These are phyloP conservation scores for Alaudala cheleensis DNA, from an alignment of 2,113 vertebrate genomes.

Conservation along the genomic window DNA sequence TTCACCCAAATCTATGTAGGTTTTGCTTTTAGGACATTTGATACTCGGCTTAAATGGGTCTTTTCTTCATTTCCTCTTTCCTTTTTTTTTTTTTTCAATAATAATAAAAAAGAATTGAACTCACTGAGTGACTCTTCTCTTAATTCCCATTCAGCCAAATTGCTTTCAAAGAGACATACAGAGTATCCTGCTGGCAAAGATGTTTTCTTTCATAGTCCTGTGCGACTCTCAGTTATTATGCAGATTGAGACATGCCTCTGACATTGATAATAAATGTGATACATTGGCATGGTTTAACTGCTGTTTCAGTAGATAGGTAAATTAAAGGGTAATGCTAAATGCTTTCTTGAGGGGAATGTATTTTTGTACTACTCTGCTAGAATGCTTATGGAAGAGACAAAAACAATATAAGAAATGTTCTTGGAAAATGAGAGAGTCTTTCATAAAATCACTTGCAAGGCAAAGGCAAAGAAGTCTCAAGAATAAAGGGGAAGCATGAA, in stretches of 20 bases:
- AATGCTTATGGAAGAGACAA: neutral
- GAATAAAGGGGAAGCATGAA: neutral
- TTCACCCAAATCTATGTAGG: neutral
- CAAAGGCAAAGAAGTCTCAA: neutral
- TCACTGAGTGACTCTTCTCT: neutral
- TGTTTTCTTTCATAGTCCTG: neutral
- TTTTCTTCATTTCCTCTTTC: neutral
- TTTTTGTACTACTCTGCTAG: neutral
- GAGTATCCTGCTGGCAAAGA: neutral
- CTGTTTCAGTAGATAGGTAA: neutral
- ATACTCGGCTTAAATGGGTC: neutral
- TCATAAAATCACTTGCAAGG: neutral
- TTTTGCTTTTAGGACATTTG: neutral
- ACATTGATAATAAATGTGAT: neutral
- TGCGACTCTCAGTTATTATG: neutral
- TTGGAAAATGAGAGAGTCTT: neutral
- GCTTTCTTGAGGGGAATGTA: neutral
- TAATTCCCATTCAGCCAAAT: neutral
- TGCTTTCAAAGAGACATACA: neutral
- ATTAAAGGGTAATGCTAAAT: neutral
- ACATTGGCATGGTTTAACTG: neutral
- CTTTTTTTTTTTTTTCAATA: neutral
- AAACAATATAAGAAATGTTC: neutral
- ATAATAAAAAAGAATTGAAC: neutral
- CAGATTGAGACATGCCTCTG: neutral